phyloP scores from a whole-genome alignment of 2,888 invertebrate species.

The Drosophila merina region DNA sequence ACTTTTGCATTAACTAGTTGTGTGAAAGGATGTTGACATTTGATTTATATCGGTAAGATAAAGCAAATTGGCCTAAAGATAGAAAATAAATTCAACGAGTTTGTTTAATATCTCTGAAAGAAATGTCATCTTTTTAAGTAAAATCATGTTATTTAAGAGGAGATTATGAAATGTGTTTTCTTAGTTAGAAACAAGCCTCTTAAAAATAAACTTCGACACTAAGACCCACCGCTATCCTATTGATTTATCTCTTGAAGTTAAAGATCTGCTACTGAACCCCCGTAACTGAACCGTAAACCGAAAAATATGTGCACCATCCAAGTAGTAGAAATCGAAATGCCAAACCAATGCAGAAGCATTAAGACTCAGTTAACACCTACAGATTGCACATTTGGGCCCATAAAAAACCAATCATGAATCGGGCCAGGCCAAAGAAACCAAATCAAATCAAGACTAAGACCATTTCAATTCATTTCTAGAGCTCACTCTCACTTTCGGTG shows the following conservation, averaged over 20 bases:
- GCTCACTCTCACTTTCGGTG: constrained; percentile 67
- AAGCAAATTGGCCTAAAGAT: background rate
- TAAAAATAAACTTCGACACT: background rate
- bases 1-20: constrained; percentile 64
- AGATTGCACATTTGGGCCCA: constrained; percentile 39
- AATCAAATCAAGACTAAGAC: constrained; percentile 28
- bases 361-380: constrained; percentile 45
- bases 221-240: background rate
- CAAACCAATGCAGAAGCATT: constrained; percentile 10
- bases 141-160: no score
- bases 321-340: constrained; percentile 10
- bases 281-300: background rate
- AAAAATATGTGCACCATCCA: background rate
- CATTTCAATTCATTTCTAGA: constrained; percentile 25
- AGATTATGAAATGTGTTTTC: no score
- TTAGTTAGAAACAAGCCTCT: no score
- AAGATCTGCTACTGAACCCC: constrained; percentile 25
- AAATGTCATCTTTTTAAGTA: no score
- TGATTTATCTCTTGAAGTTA: background rate
- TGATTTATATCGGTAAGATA: background rate
- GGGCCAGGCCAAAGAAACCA: constrained; percentile 7
- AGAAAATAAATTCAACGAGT: background rate
- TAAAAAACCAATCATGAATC: constrained; percentile 41
- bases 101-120: no score
- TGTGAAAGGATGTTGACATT: constrained; percentile 13